Base-by-base conservation (phyloP, 53 echinoderm and acorn worm species). In the Arbacia lixula region DNA sequence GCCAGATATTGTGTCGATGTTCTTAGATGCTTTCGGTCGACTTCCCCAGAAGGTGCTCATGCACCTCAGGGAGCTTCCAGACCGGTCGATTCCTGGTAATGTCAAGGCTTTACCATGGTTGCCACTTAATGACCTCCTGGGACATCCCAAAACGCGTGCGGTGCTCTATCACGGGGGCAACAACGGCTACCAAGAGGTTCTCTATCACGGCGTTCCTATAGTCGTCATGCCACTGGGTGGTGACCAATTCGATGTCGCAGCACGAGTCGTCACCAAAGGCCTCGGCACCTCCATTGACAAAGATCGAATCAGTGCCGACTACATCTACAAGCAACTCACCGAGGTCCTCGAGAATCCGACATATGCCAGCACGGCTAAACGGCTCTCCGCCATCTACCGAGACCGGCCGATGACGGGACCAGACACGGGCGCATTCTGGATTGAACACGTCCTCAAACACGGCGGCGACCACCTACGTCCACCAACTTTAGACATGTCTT, bases 371-470 rank as follows among this genome's bases (percentile, higher is more conserved):
- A 25, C 52, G 1, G 33, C 4, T 19, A 74, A 53, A 33, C 74
- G 74, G 3, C 16, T 74, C 3, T 74, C 74, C 33, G 74, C 74
- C 74, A 74, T 53, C 36, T 52, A 51, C 28, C 12, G 54, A 74
- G 54, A 74, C 30, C 74, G 74, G 3, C 74, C 74, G 28, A 74
- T 74, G 53, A 74, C 51, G 2, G 51, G 51, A 31, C 4, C 46
- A 31, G 74, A 74, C 34, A 17, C 52, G 6, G 46, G 31, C n/a
- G 53, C 74, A 26, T 74, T 34, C 27, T 74, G 74, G 74, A 74
- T 74, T 21, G 74, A 74, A 9, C 74, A 74, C 74, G 53, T 52
- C 30, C 50, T 74, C 14, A 74, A 53, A 53, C 74, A 74, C 52
- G 74, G 74, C 0, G 74, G 53, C 6, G 34, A 33, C 1, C 24